Evolutionary conservation across 53 echinoderm and acorn worm species (phyloP), one percentile per base, ranked within the genome.

Genomic region (Henricia sp.): DNA sequence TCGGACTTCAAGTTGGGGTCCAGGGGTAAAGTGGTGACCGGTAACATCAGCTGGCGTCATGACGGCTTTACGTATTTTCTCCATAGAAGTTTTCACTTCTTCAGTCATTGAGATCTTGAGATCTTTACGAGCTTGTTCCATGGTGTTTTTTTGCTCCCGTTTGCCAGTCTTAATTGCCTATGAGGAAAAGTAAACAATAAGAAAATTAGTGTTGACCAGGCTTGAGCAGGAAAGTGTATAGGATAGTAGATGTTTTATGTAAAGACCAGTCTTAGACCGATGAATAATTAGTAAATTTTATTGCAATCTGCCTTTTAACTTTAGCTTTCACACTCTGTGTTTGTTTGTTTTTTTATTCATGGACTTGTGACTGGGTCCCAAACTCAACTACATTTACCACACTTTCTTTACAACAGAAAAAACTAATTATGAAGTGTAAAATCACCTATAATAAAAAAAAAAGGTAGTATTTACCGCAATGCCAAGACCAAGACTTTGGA

Each of bases 161-260:
- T 85, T 78, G 57, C 85, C 90, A 13, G 69, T 86, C 70, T 90
- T 90, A 1, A 90, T 32, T 28, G 86, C 90, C 90, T 90, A 55
- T 30, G 4, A 23, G 38, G 32, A 60, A 11, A 30, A 6, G n/a
- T n/a, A n/a, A n/a, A n/a, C n/a, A n/a, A n/a, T n/a, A n/a, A n/a
- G n/a, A n/a, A n/a, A n/a, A n/a, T n/a, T n/a, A n/a, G n/a, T n/a
- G n/a, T n/a, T n/a, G n/a, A n/a, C n/a, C n/a, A n/a, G n/a, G n/a
- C n/a, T n/a, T n/a, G n/a, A n/a, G n/a, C n/a, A n/a, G n/a, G n/a
- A n/a, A n/a, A n/a, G n/a, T n/a, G n/a, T n/a, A n/a, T n/a, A n/a
- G n/a, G n/a, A n/a, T n/a, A n/a, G n/a, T n/a, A n/a, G n/a, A n/a
- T n/a, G n/a, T n/a, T n/a, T n/a, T n/a, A n/a, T n/a, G n/a, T n/a